Evolutionary conservation across 1,140 invertebrate species (phyloP).

Genomic region (Ditylenchus dipsaci): DNA sequence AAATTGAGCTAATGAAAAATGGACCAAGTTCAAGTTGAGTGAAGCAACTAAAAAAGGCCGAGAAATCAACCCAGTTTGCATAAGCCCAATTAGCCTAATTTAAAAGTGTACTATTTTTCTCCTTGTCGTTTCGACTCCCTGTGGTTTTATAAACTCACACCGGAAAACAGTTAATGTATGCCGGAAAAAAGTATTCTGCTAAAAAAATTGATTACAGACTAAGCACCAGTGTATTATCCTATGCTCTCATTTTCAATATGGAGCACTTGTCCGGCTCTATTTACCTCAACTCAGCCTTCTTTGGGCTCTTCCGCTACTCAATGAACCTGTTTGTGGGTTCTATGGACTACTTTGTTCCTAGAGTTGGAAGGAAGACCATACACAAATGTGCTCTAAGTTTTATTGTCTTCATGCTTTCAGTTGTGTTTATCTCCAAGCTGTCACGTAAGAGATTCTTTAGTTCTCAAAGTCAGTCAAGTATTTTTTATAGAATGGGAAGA

Average conservation of each 20-base stretch:
- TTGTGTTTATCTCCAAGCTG: slow-evolving; percentile 28
- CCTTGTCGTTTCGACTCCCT: too few relatives aligned
- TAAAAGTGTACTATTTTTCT: too few relatives aligned
- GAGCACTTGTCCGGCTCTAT: slow-evolving; percentile 43
- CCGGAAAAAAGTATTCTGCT: too few relatives aligned
- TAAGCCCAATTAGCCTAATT: too few relatives aligned
- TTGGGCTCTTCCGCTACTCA: slow-evolving; percentile 42
- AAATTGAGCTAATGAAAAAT: too few relatives aligned
- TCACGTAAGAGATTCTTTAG: slow-evolving; percentile 26
- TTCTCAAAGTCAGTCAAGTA: neutral
- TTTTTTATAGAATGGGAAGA: neutral
- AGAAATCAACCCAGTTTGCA: too few relatives aligned
- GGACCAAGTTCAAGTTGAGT: too few relatives aligned
- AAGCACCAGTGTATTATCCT: slow-evolving; percentile 30
- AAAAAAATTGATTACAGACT: slow-evolving; percentile 20
- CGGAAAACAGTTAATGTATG: too few relatives aligned
- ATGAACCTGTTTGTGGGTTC: slow-evolving; percentile 42
- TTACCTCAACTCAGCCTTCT: slow-evolving; percentile 41
- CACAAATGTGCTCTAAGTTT: slow-evolving; percentile 17
- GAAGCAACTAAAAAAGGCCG: too few relatives aligned
- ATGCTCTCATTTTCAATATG: slow-evolving; percentile 45
- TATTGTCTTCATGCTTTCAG: slow-evolving; percentile 34
- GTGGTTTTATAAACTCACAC: too few relatives aligned
- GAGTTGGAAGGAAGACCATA: slow-evolving; percentile 25
- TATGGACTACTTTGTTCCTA: slow-evolving; percentile 31